phyloP scores from a whole-genome alignment of 2,888 invertebrate genomes.

The Drosophila parthenogenetica region DNA sequence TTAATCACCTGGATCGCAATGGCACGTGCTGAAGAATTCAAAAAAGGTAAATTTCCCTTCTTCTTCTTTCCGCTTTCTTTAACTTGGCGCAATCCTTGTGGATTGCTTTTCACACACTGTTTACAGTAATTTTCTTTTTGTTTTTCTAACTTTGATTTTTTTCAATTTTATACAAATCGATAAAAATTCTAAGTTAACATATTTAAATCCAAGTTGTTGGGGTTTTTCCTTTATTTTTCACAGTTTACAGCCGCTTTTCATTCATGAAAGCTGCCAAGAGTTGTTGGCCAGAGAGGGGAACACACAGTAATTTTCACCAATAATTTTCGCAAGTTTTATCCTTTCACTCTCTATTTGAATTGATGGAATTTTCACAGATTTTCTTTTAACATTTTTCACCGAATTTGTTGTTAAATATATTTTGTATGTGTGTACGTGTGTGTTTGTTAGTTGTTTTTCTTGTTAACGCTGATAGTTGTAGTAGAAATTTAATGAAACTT shows the following conservation, averaged over 20 bases:
- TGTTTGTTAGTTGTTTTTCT: constrained; percentile 20
- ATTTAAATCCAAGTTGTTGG: constrained; percentile 23
- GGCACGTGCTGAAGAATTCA: constrained; percentile 84
- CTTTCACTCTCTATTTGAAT: constrained; percentile 48
- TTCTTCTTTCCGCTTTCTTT: constrained; percentile 19
- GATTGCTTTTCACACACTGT: constrained; percentile 37
- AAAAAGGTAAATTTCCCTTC: constrained; percentile 57
- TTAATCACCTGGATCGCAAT: constrained; percentile 83
- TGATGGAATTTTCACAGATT: constrained; percentile 18
- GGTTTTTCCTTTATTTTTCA: constrained; percentile 18
- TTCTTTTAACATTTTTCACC: constrained; percentile 29
- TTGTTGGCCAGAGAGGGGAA: background rate
- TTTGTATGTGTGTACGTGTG: constrained; percentile 14
- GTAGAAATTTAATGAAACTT: constrained; percentile 25
- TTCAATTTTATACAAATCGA: constrained; percentile 54
- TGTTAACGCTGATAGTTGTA: constrained; percentile 26
- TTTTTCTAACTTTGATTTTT: constrained; percentile 3
- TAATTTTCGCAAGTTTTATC: constrained; percentile 45
- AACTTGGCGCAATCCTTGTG: constrained; percentile 49
- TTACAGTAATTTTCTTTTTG: constrained; percentile 8
- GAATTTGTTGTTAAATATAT: constrained; percentile 27
- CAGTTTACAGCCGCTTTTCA: constrained; percentile 52
- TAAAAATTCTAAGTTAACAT: constrained; percentile 66
- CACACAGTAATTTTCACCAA: constrained; percentile 4
- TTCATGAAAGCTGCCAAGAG: constrained; percentile 39